These are phyloP conservation scores for Amorpha juglandis DNA, from an alignment of 2,888 invertebrate species.

Conservation along the genomic window DNA sequence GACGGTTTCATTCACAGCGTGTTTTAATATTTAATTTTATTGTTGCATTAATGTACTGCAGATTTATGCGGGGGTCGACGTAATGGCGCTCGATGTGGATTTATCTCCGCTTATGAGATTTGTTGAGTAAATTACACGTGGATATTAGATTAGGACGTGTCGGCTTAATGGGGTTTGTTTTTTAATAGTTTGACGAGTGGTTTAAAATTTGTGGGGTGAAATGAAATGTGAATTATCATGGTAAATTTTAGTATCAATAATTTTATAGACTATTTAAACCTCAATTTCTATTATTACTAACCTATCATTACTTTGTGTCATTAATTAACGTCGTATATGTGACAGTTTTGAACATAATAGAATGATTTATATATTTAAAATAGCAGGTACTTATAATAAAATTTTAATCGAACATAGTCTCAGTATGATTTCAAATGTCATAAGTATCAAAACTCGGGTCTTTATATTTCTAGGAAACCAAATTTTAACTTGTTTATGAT, in stretches of 20 bases:
- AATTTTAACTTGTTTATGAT: no score
- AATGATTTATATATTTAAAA: no score
- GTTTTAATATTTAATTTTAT: constrained; percentile 81
- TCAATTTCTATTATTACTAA: background rate
- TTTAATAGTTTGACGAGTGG: constrained; percentile 13
- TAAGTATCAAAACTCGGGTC: no score
- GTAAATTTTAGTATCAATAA: constrained; percentile 21
- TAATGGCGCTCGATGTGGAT: constrained; percentile 60
- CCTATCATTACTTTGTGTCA: background rate
- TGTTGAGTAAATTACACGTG: constrained; percentile 43
- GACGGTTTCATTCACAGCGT: constrained; percentile 63
- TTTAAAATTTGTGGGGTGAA: background rate
- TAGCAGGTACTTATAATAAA: no score
- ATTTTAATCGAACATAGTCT: no score
- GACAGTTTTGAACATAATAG: no score
- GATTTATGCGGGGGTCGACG: constrained; percentile 67
- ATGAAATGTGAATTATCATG: background rate
- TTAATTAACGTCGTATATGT: background rate
- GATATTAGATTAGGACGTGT: constrained; percentile 30
- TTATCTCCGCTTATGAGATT: constrained; percentile 48
- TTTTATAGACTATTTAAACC: background rate
- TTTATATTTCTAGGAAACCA: no score
- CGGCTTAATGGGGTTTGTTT: constrained; percentile 2
- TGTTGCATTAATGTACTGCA: constrained; percentile 71
- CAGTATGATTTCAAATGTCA: no score